Evolutionary conservation across 2,113 vertebrate genomes (phyloP).

Genomic region (Ophthalmolycus amberensis): DNA sequence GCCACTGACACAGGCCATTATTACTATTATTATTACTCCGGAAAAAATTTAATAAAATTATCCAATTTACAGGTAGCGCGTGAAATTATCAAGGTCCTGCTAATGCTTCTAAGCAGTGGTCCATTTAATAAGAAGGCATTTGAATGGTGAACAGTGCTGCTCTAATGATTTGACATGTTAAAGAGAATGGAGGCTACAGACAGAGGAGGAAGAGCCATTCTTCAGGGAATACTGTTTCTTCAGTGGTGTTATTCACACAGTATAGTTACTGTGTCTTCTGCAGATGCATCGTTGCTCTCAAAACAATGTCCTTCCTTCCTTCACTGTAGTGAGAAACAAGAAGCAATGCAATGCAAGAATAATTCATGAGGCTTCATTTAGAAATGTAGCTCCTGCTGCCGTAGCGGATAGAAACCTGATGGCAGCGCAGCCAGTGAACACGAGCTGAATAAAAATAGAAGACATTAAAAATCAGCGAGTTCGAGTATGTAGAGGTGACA

Average conservation of each 20-base stretch:
- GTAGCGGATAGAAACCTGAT: constrained; percentile 54
- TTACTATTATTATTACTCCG: background rate
- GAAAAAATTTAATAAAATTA: background rate
- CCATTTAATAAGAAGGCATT: background rate
- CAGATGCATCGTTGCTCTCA: constrained; percentile 7
- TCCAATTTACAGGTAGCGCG: background rate
- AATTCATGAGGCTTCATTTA: constrained; percentile 76
- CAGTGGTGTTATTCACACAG: constrained; percentile 10
- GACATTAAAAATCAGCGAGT: constrained; percentile 37
- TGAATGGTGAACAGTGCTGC: too few relatives aligned
- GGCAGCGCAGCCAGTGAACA: constrained; percentile 27
- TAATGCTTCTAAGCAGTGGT: background rate
- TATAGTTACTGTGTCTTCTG: constrained; percentile 12
- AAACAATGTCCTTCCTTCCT: constrained; percentile 32
- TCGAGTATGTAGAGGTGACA: constrained; percentile 22
- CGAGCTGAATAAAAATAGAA: constrained; percentile 55
- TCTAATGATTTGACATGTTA: background rate
- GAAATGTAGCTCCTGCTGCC: constrained; percentile 49
- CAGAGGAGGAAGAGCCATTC: background rate
- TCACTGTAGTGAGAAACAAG: constrained; percentile 29
- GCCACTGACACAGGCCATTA: background rate
- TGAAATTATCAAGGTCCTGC: background rate
- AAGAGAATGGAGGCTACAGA: constrained; percentile 4
- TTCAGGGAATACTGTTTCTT: constrained; percentile 17
- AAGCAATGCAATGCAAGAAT: constrained; percentile 54